A percentile compares a stretch with the other conserved stretches of the same genome.
Evolutionary conservation across 1,140 invertebrate genomes (phyloP).

Genomic region (Chrysoperla carnea): DNA sequence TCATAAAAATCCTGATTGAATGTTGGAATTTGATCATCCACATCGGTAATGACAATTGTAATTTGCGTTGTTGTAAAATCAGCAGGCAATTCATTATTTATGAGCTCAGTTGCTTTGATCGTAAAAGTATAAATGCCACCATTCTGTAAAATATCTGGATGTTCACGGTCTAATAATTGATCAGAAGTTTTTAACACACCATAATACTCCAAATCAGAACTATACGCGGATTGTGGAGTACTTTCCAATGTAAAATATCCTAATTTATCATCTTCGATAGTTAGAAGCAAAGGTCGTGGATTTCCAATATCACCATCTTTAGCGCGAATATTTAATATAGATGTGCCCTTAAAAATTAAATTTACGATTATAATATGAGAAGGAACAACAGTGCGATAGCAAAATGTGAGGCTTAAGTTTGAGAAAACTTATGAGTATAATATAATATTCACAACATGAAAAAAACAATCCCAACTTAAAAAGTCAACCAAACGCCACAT

Average conservation of each 20-base stretch:
- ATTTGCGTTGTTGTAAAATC: constrained; percentile 47
- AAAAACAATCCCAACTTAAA: no score
- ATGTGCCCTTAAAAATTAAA: constrained; percentile 23
- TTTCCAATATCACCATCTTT: constrained; percentile 61
- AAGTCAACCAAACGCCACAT: background rate
- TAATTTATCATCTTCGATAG: constrained; percentile 44
- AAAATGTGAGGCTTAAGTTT: no score
- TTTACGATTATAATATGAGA: background rate
- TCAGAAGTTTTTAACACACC: constrained; percentile 38
- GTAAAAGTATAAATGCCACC: constrained; percentile 62
- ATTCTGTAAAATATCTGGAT: constrained; percentile 49
- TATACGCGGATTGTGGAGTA: constrained; percentile 26
- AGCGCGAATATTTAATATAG: constrained; percentile 47
- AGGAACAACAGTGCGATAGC: background rate
- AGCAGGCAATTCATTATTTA: constrained; percentile 47
- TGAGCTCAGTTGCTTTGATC: constrained; percentile 55
- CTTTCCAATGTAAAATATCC: constrained; percentile 47
- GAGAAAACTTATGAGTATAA: no score
- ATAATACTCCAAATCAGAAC: constrained; percentile 6
- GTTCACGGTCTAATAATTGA: constrained; percentile 51
- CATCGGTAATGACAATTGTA: constrained; percentile 65
- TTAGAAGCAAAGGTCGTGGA: constrained; percentile 41
- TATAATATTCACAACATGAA: no score
- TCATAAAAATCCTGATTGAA: constrained; percentile 52
- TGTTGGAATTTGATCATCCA: constrained; percentile 62